Base-by-base conservation (phyloP, 2,888 invertebrate species). In the Dysmachus trigonus region DNA sequence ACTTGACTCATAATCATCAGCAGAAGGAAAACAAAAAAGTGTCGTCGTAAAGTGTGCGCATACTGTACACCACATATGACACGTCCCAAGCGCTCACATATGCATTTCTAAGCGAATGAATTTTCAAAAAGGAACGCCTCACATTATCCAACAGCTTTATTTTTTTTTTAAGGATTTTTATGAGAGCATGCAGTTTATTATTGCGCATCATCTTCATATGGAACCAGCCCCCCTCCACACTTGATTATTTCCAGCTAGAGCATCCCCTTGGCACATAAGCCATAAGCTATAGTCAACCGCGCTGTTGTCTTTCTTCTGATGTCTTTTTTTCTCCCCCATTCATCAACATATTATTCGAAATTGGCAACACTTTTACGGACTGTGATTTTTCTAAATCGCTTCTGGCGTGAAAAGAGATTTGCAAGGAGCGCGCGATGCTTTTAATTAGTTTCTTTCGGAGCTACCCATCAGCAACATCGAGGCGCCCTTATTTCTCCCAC, bases 11-110 rank as follows among this genome's bases (percentile, higher is more conserved):
- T 73, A 73, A 73, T 73, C 73, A 83, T 72, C 71, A 71, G 15
- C 41, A 83, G 83, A 71, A 83, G 41, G 72, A 72, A 83, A 83
- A 83, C 81, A 81, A 81, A 79, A 47, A 47, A n/a, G n/a, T n/a
- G 79, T 79, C n/a, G 33, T 41, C 27, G 38, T 41, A 47, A 27
- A 73, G 41, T 35, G 41, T 22, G 47, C 22, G 30, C 22, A n/a
- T n/a, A n/a, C n/a, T n/a, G n/a, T 10, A 62, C 62, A 77, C 13
- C 76, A 77, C 77, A 77, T 77, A 77, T 77, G 77, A 77, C 77
- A 77, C 77, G 38, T 77, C 77, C 38, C 77, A 10, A 6, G 62
- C 62, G 62, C 27, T 27, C 27, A 62, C 62, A 62, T 15, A 77
- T 47, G 18, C 77, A 77, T 77, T 77, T 77, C 77, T 77, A 77